Evolutionary conservation across 2,797 vertebrate species (phyloP).

Genomic region (Distichodus sexfasciatus): DNA sequence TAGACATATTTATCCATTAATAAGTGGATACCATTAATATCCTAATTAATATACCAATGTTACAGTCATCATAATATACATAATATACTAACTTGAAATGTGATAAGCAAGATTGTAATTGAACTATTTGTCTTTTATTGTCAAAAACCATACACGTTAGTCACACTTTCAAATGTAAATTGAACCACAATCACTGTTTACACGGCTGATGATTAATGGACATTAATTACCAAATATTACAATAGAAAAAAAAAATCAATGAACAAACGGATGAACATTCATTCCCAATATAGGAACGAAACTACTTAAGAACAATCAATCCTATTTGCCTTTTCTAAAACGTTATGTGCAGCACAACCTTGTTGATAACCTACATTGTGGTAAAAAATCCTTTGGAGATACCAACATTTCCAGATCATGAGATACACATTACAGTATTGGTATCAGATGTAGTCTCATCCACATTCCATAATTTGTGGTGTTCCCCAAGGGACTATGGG

Average conservation of each 20-base stretch:
- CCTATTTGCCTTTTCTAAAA: conserved; percentile 12
- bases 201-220: conserved; percentile 39
- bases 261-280: conserved; percentile 43
- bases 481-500: neutral
- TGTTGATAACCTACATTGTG: neutral
- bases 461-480: neutral
- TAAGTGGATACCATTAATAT: no score
- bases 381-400: conserved; percentile 15
- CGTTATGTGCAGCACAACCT: conserved; percentile 12
- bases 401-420: neutral
- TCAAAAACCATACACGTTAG: conserved; percentile 50
- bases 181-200: conserved; percentile 50
- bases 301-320: conserved; percentile 37
- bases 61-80: no score
- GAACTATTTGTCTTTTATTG: conserved; percentile 53
- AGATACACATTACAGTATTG: neutral
- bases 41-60: no score
- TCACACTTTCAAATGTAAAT: conserved; percentile 38
- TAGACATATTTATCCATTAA: no score
- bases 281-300: conserved; percentile 46
- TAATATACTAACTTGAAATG: conserved; percentile 3
- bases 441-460: neutral
- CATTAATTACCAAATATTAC: conserved; percentile 43
- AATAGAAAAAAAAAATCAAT: conserved; percentile 45
- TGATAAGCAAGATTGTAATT: conserved; percentile 17